Conservation (phyloP, 2,888 invertebrate genomes). For the Leucophenga montana region DNA sequence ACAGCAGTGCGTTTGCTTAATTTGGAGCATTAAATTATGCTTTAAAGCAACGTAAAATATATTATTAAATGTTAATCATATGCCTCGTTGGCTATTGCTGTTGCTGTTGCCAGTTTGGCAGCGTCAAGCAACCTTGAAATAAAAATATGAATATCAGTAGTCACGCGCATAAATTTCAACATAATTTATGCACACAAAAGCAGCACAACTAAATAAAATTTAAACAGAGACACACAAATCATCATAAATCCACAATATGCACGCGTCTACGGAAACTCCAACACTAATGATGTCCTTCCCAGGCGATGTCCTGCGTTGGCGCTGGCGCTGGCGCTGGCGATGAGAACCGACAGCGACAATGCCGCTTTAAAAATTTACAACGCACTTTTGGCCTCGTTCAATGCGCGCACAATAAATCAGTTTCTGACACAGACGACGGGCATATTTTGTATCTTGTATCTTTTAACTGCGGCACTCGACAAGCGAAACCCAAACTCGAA, state of each 20-base stretch:
- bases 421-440: slow-evolving; percentile 26
- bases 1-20: too few relatives aligned
- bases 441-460: not conserved
- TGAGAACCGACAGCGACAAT: too few relatives aligned
- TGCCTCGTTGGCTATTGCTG: slow-evolving; percentile 55
- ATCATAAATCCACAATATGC: slow-evolving; percentile 52
- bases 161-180: slow-evolving; percentile 16
- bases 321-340: slow-evolving; percentile 44
- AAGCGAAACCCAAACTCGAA: slow-evolving; percentile 1
- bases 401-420: slow-evolving; percentile 54
- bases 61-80: slow-evolving; percentile 69
- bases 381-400: slow-evolving; percentile 58
- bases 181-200: slow-evolving; percentile 54
- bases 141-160: not conserved
- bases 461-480: not conserved
- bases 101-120: slow-evolving; percentile 49
- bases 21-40: too few relatives aligned
- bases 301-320: slow-evolving; percentile 18
- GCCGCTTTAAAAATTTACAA: slow-evolving; percentile 64
- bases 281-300: slow-evolving; percentile 49
- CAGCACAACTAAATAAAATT: slow-evolving; percentile 28
- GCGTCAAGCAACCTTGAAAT: slow-evolving; percentile 55
- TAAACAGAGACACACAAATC: slow-evolving; percentile 50
- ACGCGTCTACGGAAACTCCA: not conserved
- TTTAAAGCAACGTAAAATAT: too few relatives aligned